Percentiles rank a stretch among this genome's conserved stretches.
Evolutionary conservation across 2,113 vertebrate species (phyloP).

Genomic region (Varanus salvator): DNA sequence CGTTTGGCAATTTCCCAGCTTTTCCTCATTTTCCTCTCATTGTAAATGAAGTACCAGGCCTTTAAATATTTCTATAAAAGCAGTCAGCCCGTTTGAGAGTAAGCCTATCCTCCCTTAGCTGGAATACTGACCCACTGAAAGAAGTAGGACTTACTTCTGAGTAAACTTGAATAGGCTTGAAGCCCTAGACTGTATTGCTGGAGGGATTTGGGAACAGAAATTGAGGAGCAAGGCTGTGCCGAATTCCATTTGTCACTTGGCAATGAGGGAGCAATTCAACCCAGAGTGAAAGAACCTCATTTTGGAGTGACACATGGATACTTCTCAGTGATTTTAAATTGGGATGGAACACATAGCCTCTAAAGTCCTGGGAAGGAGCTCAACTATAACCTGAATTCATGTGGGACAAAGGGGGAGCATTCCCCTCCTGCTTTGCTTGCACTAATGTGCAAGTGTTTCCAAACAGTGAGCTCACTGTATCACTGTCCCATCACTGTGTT

Average conservation of each 20-base stretch:
- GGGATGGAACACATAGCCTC: slow-evolving; percentile 26
- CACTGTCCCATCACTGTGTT: slow-evolving; percentile 32
- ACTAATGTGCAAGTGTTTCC: slow-evolving; percentile 41
- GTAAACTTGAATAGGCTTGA: background rate
- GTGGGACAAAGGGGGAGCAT: slow-evolving; percentile 34
- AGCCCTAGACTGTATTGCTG: background rate
- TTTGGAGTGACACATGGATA: slow-evolving; percentile 16
- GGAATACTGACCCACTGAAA: background rate
- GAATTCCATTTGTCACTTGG: background rate
- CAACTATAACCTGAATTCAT: slow-evolving; percentile 50
- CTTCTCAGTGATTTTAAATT: slow-evolving; percentile 39
- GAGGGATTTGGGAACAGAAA: background rate
- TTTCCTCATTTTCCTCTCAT: no score
- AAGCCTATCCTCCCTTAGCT: background rate
- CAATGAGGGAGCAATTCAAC: slow-evolving; percentile 23
- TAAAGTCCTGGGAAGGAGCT: slow-evolving; percentile 34
- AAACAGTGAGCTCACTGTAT: slow-evolving; percentile 67
- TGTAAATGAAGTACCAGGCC: no score
- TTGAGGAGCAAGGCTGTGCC: background rate
- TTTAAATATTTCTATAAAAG: no score
- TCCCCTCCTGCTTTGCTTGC: slow-evolving; percentile 39
- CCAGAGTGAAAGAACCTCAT: slow-evolving; percentile 1
- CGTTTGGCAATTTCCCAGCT: no score
- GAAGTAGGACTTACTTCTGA: background rate
- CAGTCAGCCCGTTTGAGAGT: no score